A percentile compares a stretch with the other conserved stretches of the same genome.
Conservation (phyloP, 2,113 vertebrate genomes). For the Chionodraco myersi region DNA sequence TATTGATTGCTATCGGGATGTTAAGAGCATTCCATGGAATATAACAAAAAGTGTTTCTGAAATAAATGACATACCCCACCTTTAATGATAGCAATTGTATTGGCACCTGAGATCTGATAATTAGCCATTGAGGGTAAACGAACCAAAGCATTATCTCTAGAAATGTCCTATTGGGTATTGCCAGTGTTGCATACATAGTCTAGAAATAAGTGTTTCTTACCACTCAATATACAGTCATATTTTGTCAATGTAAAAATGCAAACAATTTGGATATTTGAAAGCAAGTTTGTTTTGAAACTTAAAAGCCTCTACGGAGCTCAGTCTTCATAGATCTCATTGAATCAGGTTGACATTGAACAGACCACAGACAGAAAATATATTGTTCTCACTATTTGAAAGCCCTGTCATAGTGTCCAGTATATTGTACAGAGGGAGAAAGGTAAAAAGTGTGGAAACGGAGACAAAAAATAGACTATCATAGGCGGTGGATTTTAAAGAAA, state of each 20-base stretch:
- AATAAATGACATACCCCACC: too few relatives aligned
- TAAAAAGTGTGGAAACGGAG: background rate
- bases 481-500: background rate
- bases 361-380: background rate
- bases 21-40: too few relatives aligned
- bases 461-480: too few relatives aligned
- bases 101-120: background rate
- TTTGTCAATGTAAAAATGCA: constrained; percentile 7
- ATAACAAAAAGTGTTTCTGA: too few relatives aligned
- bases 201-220: constrained; percentile 1
- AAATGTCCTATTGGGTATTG: background rate
- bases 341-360: constrained; percentile 12
- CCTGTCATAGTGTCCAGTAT: background rate
- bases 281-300: constrained; percentile 16
- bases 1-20: too few relatives aligned
- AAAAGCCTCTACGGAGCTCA: background rate
- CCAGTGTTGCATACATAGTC: constrained; percentile 4
- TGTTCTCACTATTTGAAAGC: background rate
- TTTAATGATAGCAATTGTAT: too few relatives aligned
- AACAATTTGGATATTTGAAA: background rate
- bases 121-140: background rate
- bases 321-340: constrained; percentile 5
- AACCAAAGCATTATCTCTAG: background rate
- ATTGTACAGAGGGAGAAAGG: background rate
- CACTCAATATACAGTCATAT: background rate